Percentiles rank a stretch among this genome's conserved stretches.
phyloP scores from a whole-genome alignment of 1,140 invertebrate species.

The Drosophila truncata region DNA sequence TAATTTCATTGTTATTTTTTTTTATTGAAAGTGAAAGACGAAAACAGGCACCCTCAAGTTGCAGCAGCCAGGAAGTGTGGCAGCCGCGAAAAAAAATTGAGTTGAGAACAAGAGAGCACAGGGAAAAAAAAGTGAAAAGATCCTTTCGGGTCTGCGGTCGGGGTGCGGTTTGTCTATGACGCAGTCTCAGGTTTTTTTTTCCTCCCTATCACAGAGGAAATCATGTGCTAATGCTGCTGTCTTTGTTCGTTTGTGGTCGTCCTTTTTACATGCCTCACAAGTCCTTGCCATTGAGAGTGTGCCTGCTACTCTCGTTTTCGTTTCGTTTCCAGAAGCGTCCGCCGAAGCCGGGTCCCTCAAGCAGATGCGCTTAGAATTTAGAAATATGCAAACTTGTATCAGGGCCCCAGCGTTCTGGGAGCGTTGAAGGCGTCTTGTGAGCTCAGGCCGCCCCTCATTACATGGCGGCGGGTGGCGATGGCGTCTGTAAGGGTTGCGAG shows the following conservation, averaged over 20 bases:
- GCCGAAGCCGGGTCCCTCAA: conserved; percentile 44
- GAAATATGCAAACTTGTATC: conserved; percentile 83
- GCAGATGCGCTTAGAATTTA: conserved; percentile 82
- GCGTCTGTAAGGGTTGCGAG: conserved; percentile 66
- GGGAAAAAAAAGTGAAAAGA: conserved; percentile 79
- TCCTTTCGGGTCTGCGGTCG: conserved; percentile 67
- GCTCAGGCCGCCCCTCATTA: conserved; percentile 8
- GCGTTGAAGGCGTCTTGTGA: conserved; percentile 26
- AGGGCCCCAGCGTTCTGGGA: conserved; percentile 62
- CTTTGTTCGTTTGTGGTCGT: conserved; percentile 22
- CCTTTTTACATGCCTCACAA: conserved; percentile 49
- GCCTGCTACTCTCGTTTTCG: conserved; percentile 72
- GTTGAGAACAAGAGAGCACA: conserved; percentile 20
- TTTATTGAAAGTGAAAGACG: conserved; percentile 80
- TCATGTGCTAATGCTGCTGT: conserved; percentile 55
- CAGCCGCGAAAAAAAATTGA: conserved; percentile 68
- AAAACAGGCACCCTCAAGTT: conserved; percentile 70
- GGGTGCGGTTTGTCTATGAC: conserved; percentile 75
- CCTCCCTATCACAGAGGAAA: conserved; percentile 64
- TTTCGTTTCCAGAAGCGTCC: conserved; percentile 15
- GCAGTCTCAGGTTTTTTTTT: conserved; percentile 48
- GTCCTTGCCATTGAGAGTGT: conserved; percentile 44
- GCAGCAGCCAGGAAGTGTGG: conserved; percentile 80
- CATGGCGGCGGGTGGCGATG: conserved; percentile 14
- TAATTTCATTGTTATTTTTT: conserved; percentile 75